These are phyloP conservation scores for Ariopsis seemanni DNA, from an alignment of 2,113 vertebrate genomes.

Conservation along the genomic window DNA sequence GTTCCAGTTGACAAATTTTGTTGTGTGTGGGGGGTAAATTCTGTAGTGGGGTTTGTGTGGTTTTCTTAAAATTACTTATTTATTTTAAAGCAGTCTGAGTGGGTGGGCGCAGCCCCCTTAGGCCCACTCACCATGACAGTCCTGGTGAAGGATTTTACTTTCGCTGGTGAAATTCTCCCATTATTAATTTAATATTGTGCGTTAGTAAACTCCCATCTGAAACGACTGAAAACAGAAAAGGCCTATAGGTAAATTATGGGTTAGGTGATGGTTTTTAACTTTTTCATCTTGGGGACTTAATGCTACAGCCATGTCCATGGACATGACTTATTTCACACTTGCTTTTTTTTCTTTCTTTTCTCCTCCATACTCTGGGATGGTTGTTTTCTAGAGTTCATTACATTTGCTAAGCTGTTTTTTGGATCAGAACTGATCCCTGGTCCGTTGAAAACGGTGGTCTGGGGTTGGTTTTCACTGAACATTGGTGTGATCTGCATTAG, in stretches of 20 bases:
- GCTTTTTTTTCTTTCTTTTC: too few relatives aligned
- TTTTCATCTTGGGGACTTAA: neutral
- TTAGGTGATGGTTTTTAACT: neutral
- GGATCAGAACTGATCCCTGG: neutral
- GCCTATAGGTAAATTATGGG: neutral
- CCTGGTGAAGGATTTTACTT: slow-evolving; percentile 4
- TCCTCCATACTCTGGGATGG: neutral
- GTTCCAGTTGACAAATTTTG: too few relatives aligned
- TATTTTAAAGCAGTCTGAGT: neutral
- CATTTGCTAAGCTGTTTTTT: neutral
- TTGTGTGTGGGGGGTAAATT: too few relatives aligned
- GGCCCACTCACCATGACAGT: neutral
- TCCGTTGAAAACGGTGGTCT: neutral
- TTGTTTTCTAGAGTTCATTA: neutral
- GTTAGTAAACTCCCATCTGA: neutral
- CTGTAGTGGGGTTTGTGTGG: too few relatives aligned
- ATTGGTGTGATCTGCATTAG: neutral
- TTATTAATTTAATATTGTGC: neutral
- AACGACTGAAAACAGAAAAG: neutral
- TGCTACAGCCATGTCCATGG: neutral
- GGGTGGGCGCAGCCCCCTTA: neutral
- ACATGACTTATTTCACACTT: neutral
- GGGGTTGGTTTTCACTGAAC: neutral
- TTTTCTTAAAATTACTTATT: too few relatives aligned
- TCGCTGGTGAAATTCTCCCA: neutral